Evolutionary conservation across 2,888 invertebrate genomes (phyloP), one percentile per base, ranked within the genome.

Genomic region (Plagodis dolabraria): DNA sequence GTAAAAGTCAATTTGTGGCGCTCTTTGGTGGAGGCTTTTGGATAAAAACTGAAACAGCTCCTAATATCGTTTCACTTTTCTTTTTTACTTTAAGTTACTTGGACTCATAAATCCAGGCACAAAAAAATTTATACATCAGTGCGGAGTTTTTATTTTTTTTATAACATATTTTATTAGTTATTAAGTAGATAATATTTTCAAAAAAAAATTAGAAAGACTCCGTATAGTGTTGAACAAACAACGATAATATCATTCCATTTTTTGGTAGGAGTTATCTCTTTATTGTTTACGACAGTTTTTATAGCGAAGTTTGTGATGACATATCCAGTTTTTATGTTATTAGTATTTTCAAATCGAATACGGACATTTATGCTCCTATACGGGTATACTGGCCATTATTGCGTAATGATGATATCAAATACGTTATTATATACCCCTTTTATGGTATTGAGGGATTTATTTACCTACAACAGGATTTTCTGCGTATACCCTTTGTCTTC

Each of bases 321-420:
- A 62, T 66, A 65, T 67, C 62, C 65, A 63, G 63, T 72, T 74
- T 40, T 72, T 72, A 71, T 71, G 69, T 71, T 70, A 70, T 70
- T 69, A 71, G 68, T 72, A 67, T 68, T 72, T 71, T 70, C 64
- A 69, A 72, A 69, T 70, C 69, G 71, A 70, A 70, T 65, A 63
- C 68, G 65, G 60, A 57, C 68, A 64, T 71, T 72, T 69, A 72
- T 69, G 69, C 63, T 49, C 55, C 55, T 54, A 49, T 67, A 55
- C 58, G 67, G 52, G 55, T 69, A 60, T 68, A 69, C 53, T 61
- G 53, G 62, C 68, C 64, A 65, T 71, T 70, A 67, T 63, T 66
- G 51, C 55, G 56, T 66, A 65, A 67, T 69, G 68, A 66, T 69
- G 62, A 64, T 56, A 64, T 63, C 62, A 64, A 65, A 65, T 63